Conservation (phyloP, 2,888 invertebrate species). For the Carterocephalus palaemon region DNA sequence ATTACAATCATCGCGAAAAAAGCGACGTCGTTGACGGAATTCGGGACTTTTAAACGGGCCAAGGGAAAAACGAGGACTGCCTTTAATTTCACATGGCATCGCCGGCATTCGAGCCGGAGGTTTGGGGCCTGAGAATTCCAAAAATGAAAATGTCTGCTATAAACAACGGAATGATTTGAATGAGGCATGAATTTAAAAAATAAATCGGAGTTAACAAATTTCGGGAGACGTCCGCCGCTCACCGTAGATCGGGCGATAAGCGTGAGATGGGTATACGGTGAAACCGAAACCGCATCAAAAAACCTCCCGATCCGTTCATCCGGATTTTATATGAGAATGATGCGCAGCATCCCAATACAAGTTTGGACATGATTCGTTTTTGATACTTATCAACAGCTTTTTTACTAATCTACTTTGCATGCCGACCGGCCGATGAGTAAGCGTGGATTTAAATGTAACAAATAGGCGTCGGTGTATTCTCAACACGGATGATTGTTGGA, state of each 20-base stretch:
- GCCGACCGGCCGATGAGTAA: constrained; percentile 55
- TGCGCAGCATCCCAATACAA: constrained; percentile 50
- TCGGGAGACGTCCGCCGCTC: constrained; percentile 56
- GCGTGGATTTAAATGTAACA: constrained; percentile 43
- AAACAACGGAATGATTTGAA: constrained; percentile 77
- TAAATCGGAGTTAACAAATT: constrained; percentile 67
- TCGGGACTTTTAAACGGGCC: constrained; percentile 58
- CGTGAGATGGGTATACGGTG: constrained; percentile 69
- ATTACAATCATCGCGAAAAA: constrained; percentile 74
- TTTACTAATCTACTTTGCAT: constrained; percentile 61
- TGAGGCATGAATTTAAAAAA: constrained; percentile 70
- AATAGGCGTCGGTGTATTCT: constrained; percentile 33
- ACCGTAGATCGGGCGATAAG: constrained; percentile 62
- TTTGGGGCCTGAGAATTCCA: constrained; percentile 59
- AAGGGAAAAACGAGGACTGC: constrained; percentile 65
- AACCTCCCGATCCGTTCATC: constrained; percentile 64
- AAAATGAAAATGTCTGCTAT: constrained; percentile 77
- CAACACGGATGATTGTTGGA: constrained; percentile 49
- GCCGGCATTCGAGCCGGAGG: constrained; percentile 55
- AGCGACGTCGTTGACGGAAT: constrained; percentile 56
- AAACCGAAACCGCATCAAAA: constrained; percentile 69
- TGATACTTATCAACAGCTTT: constrained; percentile 47
- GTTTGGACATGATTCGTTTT: constrained; percentile 65
- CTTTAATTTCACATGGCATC: constrained; percentile 74
- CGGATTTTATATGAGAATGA: constrained; percentile 60